Evolutionary conservation across 2,888 invertebrate genomes (phyloP).

Genomic region (Oscheius myriophilus): DNA sequence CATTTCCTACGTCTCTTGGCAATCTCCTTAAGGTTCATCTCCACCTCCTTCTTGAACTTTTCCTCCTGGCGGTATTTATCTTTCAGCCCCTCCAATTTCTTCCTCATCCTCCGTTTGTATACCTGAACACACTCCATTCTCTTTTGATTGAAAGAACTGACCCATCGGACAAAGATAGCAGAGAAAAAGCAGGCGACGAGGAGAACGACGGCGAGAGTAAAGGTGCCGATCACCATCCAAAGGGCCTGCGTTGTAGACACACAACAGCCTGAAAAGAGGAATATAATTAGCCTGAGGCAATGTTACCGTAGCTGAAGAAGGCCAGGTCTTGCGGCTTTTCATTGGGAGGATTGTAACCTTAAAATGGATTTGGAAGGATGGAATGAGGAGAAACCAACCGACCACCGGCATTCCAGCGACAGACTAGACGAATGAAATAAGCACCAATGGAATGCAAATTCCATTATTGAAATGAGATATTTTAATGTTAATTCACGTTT

Average conservation of each 20-base stretch:
- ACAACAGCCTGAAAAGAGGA: slow-evolving; percentile 7
- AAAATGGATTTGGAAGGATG: background rate
- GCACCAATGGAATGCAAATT: no score
- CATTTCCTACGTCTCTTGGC: slow-evolving; percentile 14
- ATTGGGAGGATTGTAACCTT: slow-evolving; percentile 10
- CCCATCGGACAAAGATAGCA: slow-evolving; percentile 21
- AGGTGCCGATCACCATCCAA: slow-evolving; percentile 16
- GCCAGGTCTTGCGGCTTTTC: background rate
- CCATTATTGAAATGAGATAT: no score
- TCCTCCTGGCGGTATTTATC: slow-evolving; percentile 12
- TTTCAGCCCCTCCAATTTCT: slow-evolving; percentile 18
- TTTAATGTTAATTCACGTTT: no score
- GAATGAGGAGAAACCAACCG: background rate
- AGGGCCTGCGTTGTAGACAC: slow-evolving; percentile 14
- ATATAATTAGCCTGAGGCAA: no score
- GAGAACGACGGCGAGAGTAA: slow-evolving; percentile 4
- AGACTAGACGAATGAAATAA: no score
- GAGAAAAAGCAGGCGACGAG: slow-evolving; percentile 5
- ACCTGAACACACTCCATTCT: no score
- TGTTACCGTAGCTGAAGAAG: slow-evolving; percentile 11
- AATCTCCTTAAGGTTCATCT: slow-evolving; percentile 8
- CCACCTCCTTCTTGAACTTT: background rate
- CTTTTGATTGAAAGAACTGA: background rate
- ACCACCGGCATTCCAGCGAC: slow-evolving; percentile 2
- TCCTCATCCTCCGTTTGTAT: slow-evolving; percentile 19